Percentiles rank a stretch among this genome's conserved stretches.
These are phyloP conservation scores for Xanthia icteritia DNA, from an alignment of 2,888 invertebrate species.

Conservation along the genomic window DNA sequence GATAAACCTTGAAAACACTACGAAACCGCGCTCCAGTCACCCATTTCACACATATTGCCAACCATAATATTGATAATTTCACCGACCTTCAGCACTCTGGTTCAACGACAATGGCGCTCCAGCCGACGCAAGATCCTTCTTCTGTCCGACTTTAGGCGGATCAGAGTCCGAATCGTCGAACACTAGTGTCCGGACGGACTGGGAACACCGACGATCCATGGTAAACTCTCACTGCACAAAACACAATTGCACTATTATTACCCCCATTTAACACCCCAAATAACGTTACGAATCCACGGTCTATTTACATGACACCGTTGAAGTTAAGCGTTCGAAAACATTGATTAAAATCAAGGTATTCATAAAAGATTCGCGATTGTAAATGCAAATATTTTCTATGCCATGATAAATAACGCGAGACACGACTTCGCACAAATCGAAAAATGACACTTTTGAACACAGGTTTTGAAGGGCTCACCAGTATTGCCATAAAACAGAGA, in stretches of 20 bases:
- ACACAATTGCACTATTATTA: constrained; percentile 83
- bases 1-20: constrained; percentile 85
- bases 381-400: constrained; percentile 75
- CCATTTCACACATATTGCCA: constrained; percentile 70
- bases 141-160: constrained; percentile 83
- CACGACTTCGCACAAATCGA: constrained; percentile 80
- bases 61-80: constrained; percentile 67
- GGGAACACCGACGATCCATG: constrained; percentile 91
- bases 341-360: constrained; percentile 65
- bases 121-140: constrained; percentile 82
- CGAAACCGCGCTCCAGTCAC: constrained; percentile 67
- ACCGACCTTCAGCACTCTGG: constrained; percentile 87
- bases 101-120: constrained; percentile 84
- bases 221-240: constrained; percentile 83
- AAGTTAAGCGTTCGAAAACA: constrained; percentile 57
- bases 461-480: constrained; percentile 58
- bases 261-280: constrained; percentile 84
- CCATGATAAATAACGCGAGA: constrained; percentile 81
- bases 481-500: constrained; percentile 50
- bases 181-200: constrained; percentile 94
- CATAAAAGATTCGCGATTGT: constrained; percentile 57
- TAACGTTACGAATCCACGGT: constrained; percentile 66
- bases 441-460: constrained; percentile 75
- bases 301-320: constrained; percentile 73
- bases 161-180: constrained; percentile 94